These are phyloP conservation scores for Fregetta grallaria DNA, from an alignment of 2,113 vertebrate genomes.

Conservation along the genomic window DNA sequence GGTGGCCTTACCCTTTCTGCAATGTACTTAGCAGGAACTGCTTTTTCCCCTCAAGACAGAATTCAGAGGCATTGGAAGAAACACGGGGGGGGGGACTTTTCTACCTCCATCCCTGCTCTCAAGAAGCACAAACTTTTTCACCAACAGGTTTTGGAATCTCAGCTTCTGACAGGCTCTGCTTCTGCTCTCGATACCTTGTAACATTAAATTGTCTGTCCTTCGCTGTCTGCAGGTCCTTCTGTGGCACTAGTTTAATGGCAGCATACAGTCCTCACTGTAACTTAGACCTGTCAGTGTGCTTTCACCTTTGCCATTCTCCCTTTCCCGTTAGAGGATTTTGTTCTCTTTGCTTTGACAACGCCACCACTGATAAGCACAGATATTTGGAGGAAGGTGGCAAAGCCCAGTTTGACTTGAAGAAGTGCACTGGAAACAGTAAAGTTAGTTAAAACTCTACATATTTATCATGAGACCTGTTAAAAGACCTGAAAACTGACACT, in stretches of 20 bases:
- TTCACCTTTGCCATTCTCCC: not conserved
- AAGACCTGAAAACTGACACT: not conserved
- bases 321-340: not conserved
- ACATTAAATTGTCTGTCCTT: not conserved
- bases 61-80: not conserved
- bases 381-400: not conserved
- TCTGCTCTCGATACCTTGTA: not conserved
- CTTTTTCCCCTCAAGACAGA: not conserved
- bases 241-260: not conserved
- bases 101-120: not conserved
- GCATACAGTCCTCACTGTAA: not conserved
- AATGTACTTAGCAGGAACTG: not conserved
- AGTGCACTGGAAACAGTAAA: not conserved
- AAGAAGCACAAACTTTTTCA: not conserved
- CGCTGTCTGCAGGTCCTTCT: not conserved
- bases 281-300: not conserved
- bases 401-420: not conserved
- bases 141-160: not conserved
- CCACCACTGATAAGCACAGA: not conserved
- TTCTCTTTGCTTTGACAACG: not conserved
- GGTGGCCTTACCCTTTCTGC: not conserved
- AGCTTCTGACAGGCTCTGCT: not conserved
- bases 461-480: not conserved
- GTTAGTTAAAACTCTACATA: not conserved
- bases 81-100: fast-evolving